Conservation (phyloP, 1,140 invertebrate genomes). For the Himalopsyche phryganea region DNA sequence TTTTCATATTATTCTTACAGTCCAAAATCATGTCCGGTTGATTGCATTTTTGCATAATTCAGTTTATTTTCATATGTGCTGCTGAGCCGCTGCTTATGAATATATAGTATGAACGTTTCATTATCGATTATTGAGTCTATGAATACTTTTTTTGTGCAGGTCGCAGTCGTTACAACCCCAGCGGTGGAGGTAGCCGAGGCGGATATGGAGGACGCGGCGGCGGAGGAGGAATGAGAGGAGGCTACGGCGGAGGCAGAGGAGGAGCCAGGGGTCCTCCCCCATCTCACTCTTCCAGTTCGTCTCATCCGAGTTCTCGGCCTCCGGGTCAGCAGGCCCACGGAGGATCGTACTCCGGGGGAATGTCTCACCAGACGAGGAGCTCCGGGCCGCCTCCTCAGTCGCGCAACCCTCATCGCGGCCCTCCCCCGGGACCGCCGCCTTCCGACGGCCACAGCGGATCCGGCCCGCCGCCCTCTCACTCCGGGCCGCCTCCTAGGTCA, state of each 20-base stretch:
- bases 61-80: too few relatives aligned
- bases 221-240: not conserved
- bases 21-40: not conserved
- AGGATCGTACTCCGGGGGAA: slow-evolving; percentile 7
- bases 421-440: not conserved
- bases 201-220: slow-evolving; percentile 8
- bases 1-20: too few relatives aligned
- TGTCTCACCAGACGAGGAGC: not conserved
- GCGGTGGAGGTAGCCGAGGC: slow-evolving; percentile 31
- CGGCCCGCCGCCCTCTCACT: not conserved
- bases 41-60: not conserved
- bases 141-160: slow-evolving; percentile 20
- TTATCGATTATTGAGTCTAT: too few relatives aligned
- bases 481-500: not conserved
- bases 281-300: too few relatives aligned
- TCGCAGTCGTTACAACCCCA: slow-evolving; percentile 20
- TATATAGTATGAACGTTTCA: too few relatives aligned
- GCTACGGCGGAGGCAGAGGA: slow-evolving; percentile 3
- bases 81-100: too few relatives aligned
- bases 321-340: slow-evolving; percentile 26
- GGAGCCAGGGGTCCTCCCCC: slow-evolving; percentile 4
- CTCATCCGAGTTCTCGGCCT: not conserved
- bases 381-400: not conserved
- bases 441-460: not conserved
- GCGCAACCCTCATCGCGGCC: not conserved